A percentile compares a stretch with the other conserved stretches of the same genome.
Evolutionary conservation across 2,888 invertebrate species (phyloP).

Genomic region (Lymantria monacha): DNA sequence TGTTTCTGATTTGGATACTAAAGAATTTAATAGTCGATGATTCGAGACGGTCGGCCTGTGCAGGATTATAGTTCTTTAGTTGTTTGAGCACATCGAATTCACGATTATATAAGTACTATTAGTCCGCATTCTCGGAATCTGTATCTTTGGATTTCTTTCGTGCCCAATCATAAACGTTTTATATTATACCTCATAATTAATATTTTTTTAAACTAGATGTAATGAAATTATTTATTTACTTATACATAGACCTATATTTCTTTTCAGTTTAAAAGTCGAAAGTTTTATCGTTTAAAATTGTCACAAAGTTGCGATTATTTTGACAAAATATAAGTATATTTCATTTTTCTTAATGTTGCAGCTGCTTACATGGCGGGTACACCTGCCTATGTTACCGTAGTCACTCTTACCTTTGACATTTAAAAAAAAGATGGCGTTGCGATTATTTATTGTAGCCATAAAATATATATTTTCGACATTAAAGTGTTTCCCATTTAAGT

Average conservation of each 20-base stretch:
- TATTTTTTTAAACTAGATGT: too few relatives aligned
- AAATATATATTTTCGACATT: slow-evolving; percentile 22
- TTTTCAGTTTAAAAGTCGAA: too few relatives aligned
- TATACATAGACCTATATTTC: too few relatives aligned
- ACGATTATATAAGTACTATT: slow-evolving; percentile 20
- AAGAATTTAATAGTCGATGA: slow-evolving; percentile 32
- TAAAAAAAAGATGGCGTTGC: slow-evolving; percentile 34
- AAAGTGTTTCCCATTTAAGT: slow-evolving; percentile 10
- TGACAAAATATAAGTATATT: slow-evolving; percentile 28
- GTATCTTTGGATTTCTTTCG: slow-evolving; percentile 26
- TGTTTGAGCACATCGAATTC: slow-evolving; percentile 30
- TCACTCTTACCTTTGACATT: slow-evolving; percentile 71
- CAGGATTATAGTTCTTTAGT: slow-evolving; percentile 24
- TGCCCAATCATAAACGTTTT: slow-evolving; percentile 24
- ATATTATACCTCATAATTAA: neutral
- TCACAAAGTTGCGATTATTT: slow-evolving; percentile 35
- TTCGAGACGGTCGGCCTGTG: slow-evolving; percentile 29
- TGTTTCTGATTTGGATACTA: slow-evolving; percentile 31
- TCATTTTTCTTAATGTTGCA: slow-evolving; percentile 44
- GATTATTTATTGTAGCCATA: slow-evolving; percentile 30
- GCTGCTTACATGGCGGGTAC: slow-evolving; percentile 46
- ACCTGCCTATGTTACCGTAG: slow-evolving; percentile 58
- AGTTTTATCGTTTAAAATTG: slow-evolving; percentile 32
- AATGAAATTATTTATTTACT: neutral
- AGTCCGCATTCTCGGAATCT: slow-evolving; percentile 30